These are phyloP conservation scores for Xiphias gladius DNA, from an alignment of 2,113 vertebrate species.

Conservation along the genomic window DNA sequence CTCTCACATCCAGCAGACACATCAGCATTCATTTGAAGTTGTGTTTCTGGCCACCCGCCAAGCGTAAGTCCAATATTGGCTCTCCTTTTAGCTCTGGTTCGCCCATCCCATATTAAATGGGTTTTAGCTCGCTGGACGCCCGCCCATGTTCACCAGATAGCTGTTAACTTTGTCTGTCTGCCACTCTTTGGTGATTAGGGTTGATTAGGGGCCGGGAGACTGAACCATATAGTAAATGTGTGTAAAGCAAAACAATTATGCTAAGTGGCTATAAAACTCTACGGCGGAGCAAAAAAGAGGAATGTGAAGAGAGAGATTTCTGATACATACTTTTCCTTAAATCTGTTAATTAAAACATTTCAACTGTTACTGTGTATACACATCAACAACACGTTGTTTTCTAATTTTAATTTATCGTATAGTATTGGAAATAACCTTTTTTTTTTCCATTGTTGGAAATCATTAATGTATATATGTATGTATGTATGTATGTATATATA, in stretches of 20 bases:
- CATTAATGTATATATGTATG: too few species aligned
- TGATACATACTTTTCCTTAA: too few species aligned
- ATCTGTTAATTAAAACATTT: too few species aligned
- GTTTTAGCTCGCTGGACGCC: background rate
- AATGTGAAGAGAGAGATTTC: too few species aligned
- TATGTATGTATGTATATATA: too few species aligned
- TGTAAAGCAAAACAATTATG: too few species aligned
- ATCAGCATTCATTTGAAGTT: background rate
- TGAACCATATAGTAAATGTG: background rate
- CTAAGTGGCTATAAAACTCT: too few species aligned
- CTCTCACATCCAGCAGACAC: slow-evolving; percentile 5
- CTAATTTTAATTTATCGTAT: too few species aligned
- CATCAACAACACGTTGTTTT: background rate
- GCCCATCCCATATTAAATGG: background rate
- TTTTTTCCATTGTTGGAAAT: too few species aligned
- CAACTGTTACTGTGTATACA: background rate
- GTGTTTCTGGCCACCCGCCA: background rate
- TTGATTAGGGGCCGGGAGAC: background rate
- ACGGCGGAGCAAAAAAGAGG: too few species aligned
- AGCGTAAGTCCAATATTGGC: background rate
- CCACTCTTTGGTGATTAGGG: background rate
- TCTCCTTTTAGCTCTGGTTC: background rate
- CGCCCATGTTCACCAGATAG: background rate
- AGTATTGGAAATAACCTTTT: too few species aligned
- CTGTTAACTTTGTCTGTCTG: background rate